These are phyloP conservation scores for Chorisops tibialis DNA, from an alignment of 2,888 invertebrate genomes.

Conservation along the genomic window DNA sequence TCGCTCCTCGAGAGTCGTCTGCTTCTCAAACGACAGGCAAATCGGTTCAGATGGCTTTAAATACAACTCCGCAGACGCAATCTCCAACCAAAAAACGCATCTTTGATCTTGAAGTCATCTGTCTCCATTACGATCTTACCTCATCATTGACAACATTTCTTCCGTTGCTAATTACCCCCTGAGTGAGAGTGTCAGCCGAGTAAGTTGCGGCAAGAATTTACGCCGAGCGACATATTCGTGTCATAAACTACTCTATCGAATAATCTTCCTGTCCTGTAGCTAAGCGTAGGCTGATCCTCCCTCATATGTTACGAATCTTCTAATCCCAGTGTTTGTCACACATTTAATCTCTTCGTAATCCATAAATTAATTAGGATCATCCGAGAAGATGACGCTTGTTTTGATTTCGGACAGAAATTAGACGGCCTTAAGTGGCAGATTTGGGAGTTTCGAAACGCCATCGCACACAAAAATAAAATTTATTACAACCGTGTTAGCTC, in stretches of 20 bases:
- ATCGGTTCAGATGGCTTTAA: background rate
- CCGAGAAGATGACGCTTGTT: slow-evolving; percentile 24
- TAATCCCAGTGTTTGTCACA: slow-evolving; percentile 18
- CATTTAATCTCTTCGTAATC: slow-evolving; percentile 12
- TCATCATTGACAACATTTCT: slow-evolving; percentile 22
- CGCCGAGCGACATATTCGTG: no score
- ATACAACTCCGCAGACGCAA: background rate
- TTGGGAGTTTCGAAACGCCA: background rate
- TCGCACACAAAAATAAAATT: background rate
- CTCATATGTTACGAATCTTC: background rate
- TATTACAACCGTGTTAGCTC: background rate
- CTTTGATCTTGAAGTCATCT: slow-evolving; percentile 24
- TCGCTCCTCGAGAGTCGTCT: background rate
- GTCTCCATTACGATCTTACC: slow-evolving; percentile 9
- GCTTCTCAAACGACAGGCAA: slow-evolving; percentile 10
- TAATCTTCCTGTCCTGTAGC: no score
- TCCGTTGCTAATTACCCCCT: slow-evolving; percentile 18
- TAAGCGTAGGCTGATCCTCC: background rate
- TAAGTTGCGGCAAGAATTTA: background rate
- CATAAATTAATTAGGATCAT: slow-evolving; percentile 31
- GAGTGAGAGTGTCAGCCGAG: slow-evolving; percentile 19
- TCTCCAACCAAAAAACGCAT: background rate
- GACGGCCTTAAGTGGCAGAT: slow-evolving; percentile 19
- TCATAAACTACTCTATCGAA: no score
- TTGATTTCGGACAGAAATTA: slow-evolving; percentile 15